Conservation (phyloP, 2,888 invertebrate genomes). For the Lathronympha strigana region DNA sequence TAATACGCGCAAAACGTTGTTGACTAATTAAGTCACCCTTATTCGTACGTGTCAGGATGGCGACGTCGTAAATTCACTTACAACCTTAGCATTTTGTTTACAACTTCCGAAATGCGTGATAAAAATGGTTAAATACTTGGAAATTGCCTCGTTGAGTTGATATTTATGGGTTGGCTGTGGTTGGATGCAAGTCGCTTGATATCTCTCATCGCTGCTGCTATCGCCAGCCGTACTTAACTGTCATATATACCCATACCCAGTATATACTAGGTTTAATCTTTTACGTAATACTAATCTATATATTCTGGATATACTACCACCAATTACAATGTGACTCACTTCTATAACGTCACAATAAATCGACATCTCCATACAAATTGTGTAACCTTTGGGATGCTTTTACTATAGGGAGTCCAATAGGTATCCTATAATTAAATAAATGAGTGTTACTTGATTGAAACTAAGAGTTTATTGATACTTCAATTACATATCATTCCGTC, state of each 20-base stretch:
- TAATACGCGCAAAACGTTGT: slow-evolving; percentile 40
- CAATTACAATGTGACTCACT: too few species aligned
- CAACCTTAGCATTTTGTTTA: slow-evolving; percentile 42
- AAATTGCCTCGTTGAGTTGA: slow-evolving; percentile 60
- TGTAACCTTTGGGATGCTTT: too few species aligned
- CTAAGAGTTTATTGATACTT: too few species aligned
- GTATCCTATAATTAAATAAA: too few species aligned
- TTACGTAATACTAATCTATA: too few species aligned
- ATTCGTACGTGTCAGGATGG: slow-evolving; percentile 39
- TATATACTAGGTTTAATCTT: too few species aligned
- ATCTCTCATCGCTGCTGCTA: slow-evolving; percentile 44
- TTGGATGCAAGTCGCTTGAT: background rate
- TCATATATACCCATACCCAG: background rate
- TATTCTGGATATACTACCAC: too few species aligned
- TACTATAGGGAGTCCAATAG: too few species aligned
- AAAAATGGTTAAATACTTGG: slow-evolving; percentile 51
- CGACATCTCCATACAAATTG: too few species aligned
- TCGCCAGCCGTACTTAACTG: slow-evolving; percentile 51
- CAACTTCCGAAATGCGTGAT: slow-evolving; percentile 39
- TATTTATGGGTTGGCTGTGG: slow-evolving; percentile 59
- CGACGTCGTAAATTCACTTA: slow-evolving; percentile 33
- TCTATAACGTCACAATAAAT: too few species aligned
- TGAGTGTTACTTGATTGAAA: too few species aligned
- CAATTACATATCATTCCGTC: slow-evolving; percentile 47
- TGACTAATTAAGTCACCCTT: slow-evolving; percentile 44